Evolutionary conservation across 2,888 invertebrate species (phyloP), one percentile per base, ranked within the genome.

Genomic region (Plagodis dolabraria): DNA sequence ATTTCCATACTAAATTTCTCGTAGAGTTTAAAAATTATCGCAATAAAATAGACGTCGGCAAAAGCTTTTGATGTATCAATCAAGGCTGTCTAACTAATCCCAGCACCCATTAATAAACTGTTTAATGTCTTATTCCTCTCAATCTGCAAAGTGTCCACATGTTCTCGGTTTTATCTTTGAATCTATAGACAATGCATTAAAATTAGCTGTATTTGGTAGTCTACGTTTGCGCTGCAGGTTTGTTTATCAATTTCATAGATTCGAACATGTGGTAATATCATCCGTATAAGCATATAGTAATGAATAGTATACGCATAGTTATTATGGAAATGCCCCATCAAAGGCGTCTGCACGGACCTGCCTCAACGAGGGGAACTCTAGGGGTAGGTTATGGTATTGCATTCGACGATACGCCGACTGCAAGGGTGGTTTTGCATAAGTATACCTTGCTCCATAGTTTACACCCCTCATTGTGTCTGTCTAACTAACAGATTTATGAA

Each of bases 381-480:
- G 84, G 85, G 87, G 89, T 87, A 89, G 90, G 89, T 84, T 89
- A 87, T 88, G 87, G 89, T 76, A 83, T 84, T 90, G 90, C 89
- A 90, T 84, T 85, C 83, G 83, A 83, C 82, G 81, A 81, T 82
- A 78, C 83, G 79, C 80, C 82, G 76, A 81, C 79, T 87, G 89
- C 88, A 87, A 83, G 70, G 87, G 87, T 82, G 88, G 86, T 83
- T 84, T 83, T 85, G 84, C 85, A 87, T 85, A 87, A 88, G 79
- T 86, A 86, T 80, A 86, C 80, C 77, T 75, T 69, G 40, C 52
- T 57, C 71, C 82, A 79, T 83, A 84, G 79, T 81, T 76, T 79
- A 76, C 79, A 76, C 77, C 73, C 77, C 79, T 76, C 79, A 79
- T 80, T 83, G 82, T 87, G 85, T 85, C 85, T 87, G 87, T 86